These are phyloP conservation scores for Molanna angustata DNA, from an alignment of 2,888 invertebrate genomes.

Conservation along the genomic window DNA sequence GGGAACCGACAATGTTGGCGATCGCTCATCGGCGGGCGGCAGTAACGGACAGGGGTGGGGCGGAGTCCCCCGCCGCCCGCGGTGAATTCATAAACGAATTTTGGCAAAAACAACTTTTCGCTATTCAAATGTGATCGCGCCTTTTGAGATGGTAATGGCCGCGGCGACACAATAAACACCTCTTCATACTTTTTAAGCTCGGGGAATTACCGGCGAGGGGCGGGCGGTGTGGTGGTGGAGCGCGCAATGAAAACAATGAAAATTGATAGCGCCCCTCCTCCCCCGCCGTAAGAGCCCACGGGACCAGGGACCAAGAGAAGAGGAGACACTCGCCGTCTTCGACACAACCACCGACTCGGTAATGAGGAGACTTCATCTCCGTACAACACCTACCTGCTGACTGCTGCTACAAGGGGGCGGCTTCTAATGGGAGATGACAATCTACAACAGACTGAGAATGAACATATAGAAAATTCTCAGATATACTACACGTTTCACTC, in stretches of 20 bases:
- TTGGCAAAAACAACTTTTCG: conserved; percentile 28
- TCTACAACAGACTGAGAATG: too few relatives aligned
- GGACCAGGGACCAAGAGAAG: neutral
- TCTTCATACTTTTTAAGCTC: conserved; percentile 33
- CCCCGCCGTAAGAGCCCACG: neutral
- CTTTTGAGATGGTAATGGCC: conserved; percentile 33
- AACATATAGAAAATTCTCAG: too few relatives aligned
- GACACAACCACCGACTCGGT: conserved; percentile 21
- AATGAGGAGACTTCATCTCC: too few relatives aligned
- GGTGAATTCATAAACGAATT: conserved; percentile 33
- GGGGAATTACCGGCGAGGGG: conserved; percentile 27
- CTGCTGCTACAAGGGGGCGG: too few relatives aligned
- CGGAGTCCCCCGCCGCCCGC: too few relatives aligned
- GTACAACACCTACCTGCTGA: neutral
- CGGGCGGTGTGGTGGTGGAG: conserved; percentile 1
- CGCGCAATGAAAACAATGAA: conserved; percentile 32
- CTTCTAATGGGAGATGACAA: too few relatives aligned
- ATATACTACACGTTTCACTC: too few relatives aligned
- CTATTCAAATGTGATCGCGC: conserved; percentile 32
- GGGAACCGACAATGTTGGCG: too few relatives aligned
- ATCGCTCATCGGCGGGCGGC: too few relatives aligned
- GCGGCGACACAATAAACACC: conserved; percentile 31
- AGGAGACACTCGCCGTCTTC: conserved; percentile 16
- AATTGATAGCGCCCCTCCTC: conserved; percentile 32
- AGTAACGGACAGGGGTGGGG: too few relatives aligned